Conservation (phyloP, 2,888 invertebrate genomes). For the Trachelus tabidus region DNA sequence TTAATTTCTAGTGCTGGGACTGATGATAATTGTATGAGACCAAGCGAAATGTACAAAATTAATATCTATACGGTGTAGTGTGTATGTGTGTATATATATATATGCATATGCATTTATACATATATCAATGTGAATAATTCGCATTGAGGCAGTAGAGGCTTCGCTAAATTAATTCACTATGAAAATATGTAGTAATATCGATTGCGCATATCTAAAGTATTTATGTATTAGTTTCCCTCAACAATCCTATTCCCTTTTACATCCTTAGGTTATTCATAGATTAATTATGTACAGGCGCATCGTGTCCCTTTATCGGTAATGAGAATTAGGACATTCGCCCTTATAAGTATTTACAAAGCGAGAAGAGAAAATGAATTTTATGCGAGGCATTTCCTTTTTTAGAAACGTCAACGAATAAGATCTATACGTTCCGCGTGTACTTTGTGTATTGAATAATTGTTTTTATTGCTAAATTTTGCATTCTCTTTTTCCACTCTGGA, state of each 20-base stretch:
- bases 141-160: slow-evolving; percentile 34
- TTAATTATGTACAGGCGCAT: background rate
- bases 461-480: background rate
- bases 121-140: background rate
- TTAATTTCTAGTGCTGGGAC: background rate
- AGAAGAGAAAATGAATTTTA: background rate
- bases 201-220: background rate
- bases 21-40: background rate
- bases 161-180: slow-evolving; percentile 31
- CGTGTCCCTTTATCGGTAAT: background rate
- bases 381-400: background rate
- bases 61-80: background rate
- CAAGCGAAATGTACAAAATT: background rate
- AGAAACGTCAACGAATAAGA: background rate
- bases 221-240: background rate
- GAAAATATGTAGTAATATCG: slow-evolving; percentile 25
- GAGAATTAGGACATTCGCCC: background rate
- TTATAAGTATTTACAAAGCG: background rate
- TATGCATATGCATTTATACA: background rate
- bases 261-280: background rate
- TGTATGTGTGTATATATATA: background rate
- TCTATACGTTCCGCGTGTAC: background rate
- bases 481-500: background rate
- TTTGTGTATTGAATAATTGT: background rate
- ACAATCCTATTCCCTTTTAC: background rate